These are phyloP conservation scores for Caenorhabditis sp. DNA, from an alignment of 2,888 invertebrate species.

Conservation along the genomic window DNA sequence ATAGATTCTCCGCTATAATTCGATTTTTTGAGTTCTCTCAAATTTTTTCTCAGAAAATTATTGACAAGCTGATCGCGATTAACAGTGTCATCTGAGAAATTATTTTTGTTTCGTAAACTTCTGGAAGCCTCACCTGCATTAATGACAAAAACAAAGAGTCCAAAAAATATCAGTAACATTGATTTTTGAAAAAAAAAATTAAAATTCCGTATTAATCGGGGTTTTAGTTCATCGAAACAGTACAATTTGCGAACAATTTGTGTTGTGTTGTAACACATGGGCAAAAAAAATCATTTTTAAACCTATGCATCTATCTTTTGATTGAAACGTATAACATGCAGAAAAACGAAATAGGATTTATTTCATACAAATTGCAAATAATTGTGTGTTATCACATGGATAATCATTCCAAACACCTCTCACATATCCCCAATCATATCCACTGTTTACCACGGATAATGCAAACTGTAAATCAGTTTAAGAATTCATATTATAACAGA, in stretches of 20 bases:
- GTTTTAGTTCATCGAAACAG: neutral
- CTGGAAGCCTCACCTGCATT: neutral
- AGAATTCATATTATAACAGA: neutral
- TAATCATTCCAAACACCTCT: conserved; percentile 13
- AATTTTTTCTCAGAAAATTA: neutral
- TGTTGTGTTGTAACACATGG: too few species aligned
- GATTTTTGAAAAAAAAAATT: neutral
- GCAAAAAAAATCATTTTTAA: too few species aligned
- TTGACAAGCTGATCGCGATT: neutral
- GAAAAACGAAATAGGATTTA: too few species aligned
- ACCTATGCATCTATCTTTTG: too few species aligned
- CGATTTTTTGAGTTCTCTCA: neutral
- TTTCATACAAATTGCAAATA: conserved; percentile 8
- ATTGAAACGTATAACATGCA: too few species aligned
- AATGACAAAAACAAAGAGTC: neutral
- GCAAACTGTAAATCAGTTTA: conserved; percentile 5
- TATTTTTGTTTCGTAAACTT: neutral
- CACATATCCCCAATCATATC: neutral
- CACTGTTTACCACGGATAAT: conserved; percentile 4
- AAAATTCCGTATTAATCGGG: neutral
- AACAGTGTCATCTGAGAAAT: neutral
- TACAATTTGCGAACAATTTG: neutral
- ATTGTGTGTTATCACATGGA: conserved; percentile 2
- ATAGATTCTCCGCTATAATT: neutral
- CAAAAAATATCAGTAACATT: neutral